Conservation (phyloP, 2,113 vertebrate species). For the Rhea americana region DNA sequence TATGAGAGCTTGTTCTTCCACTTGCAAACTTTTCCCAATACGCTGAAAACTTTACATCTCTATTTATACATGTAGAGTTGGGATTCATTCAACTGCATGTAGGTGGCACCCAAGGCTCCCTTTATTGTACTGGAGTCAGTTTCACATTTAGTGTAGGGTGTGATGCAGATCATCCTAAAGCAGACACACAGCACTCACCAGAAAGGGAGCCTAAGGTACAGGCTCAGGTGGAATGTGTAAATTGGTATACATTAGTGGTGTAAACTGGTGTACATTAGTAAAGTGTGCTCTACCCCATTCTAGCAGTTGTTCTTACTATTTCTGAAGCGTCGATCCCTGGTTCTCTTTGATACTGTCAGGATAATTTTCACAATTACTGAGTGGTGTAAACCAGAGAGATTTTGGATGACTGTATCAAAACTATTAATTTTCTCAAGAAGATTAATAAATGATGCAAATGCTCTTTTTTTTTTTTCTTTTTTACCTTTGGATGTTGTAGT, state of each 20-base stretch:
- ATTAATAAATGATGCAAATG: neutral
- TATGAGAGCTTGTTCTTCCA: neutral
- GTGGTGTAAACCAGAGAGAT: neutral
- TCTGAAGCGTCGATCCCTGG: neutral
- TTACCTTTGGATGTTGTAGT: neutral
- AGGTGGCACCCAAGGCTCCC: no score
- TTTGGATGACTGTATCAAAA: neutral
- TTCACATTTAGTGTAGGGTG: neutral
- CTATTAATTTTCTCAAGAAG: neutral
- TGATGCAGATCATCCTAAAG: neutral
- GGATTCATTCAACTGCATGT: neutral
- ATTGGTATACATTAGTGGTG: no score
- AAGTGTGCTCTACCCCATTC: neutral
- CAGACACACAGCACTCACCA: neutral
- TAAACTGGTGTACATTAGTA: neutral
- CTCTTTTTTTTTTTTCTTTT: neutral
- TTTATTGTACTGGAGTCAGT: neutral
- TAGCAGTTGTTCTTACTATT: neutral
- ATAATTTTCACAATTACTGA: fast-evolving
- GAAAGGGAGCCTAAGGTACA: neutral
- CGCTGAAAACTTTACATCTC: neutral
- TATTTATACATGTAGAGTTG: neutral
- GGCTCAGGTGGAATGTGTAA: neutral
- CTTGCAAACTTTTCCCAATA: neutral
- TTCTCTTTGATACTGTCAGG: neutral